These are phyloP conservation scores for Smithornis capensis DNA, from an alignment of 2,113 vertebrate species.

Conservation along the genomic window DNA sequence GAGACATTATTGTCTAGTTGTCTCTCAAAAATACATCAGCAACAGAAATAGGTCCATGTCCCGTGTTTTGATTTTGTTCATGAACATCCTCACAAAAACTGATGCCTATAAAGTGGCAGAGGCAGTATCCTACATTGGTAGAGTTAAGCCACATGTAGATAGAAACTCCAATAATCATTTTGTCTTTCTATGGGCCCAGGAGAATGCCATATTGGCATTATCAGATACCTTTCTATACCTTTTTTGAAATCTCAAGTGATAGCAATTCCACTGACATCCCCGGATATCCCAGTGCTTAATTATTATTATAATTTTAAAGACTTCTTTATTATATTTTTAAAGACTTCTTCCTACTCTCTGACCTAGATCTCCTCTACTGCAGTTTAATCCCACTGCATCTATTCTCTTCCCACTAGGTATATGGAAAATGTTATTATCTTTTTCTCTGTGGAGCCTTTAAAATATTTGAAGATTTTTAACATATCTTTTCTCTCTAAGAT, in stretches of 20 bases:
- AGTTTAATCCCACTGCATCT: background rate
- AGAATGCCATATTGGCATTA: background rate
- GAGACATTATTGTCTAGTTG: background rate
- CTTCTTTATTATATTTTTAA: too few relatives aligned
- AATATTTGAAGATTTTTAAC: background rate
- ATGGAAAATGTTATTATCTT: background rate
- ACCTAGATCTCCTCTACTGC: background rate
- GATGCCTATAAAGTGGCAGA: background rate
- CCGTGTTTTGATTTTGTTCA: background rate
- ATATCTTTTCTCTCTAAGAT: background rate
- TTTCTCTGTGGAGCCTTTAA: background rate
- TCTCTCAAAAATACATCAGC: background rate
- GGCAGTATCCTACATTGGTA: too few relatives aligned
- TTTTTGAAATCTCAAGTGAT: background rate
- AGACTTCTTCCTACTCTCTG: background rate
- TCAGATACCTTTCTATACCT: background rate
- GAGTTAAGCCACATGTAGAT: background rate
- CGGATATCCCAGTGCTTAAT: background rate
- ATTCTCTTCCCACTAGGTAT: fast-evolving
- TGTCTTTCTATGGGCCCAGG: background rate
- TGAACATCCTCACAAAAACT: background rate
- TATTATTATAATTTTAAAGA: background rate
- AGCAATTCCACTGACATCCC: background rate
- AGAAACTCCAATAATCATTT: background rate
- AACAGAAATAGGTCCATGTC: fast-evolving